Evolutionary conservation across 2,888 invertebrate genomes (phyloP).

Genomic region (Apamea crenata): DNA sequence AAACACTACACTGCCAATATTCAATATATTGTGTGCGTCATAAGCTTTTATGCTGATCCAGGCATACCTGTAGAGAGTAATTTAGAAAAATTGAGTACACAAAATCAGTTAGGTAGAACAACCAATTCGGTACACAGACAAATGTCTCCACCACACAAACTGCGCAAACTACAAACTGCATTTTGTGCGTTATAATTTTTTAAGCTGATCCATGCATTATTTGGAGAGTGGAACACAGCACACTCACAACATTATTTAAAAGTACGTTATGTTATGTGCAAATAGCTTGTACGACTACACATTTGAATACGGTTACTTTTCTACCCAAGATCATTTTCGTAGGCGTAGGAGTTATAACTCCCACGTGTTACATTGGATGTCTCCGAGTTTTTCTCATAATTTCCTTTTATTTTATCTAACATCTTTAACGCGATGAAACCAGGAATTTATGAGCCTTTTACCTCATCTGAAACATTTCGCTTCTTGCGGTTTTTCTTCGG

Average conservation of each 20-base stretch:
- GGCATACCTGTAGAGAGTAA: background rate
- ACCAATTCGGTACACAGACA: background rate
- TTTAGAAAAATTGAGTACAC: background rate
- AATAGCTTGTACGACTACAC: background rate
- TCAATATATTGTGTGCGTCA: background rate
- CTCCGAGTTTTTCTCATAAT: slow-evolving; percentile 49
- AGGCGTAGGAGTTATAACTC: background rate
- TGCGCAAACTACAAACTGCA: too few species aligned
- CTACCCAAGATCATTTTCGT: background rate
- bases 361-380: slow-evolving; percentile 30
- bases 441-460: slow-evolving; percentile 52
- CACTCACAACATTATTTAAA: background rate
- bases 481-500: slow-evolving; percentile 56
- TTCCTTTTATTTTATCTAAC: slow-evolving; percentile 58
- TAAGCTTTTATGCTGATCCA: background rate
- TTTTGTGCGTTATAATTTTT: background rate
- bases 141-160: background rate
- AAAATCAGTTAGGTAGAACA: background rate
- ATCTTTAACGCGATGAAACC: slow-evolving; percentile 50
- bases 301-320: slow-evolving; percentile 10
- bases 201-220: background rate
- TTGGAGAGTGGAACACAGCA: background rate
- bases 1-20: background rate
- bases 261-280: background rate
- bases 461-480: slow-evolving; percentile 56